These are phyloP conservation scores for Hermodice carunculata DNA, from an alignment of 2,888 invertebrate species.

Conservation along the genomic window DNA sequence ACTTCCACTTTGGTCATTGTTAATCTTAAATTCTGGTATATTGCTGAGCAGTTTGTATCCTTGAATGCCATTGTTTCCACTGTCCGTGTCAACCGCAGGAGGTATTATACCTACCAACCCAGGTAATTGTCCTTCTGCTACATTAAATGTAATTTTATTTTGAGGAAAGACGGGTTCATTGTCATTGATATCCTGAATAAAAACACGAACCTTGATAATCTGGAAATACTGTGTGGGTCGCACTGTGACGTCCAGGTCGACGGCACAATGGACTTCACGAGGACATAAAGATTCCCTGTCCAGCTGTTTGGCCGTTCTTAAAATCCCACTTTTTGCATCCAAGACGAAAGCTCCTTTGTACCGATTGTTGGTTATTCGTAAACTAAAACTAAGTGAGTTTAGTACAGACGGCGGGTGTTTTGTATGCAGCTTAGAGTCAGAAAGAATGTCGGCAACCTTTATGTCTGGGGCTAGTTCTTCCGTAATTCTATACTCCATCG, in stretches of 20 bases:
- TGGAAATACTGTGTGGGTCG: constrained; percentile 70
- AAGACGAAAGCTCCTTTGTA: too few relatives aligned
- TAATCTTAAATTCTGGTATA: constrained; percentile 11
- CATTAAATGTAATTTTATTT: constrained; percentile 16
- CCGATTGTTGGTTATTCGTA: too few relatives aligned
- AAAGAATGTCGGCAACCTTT: too few relatives aligned
- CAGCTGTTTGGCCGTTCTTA: constrained; percentile 3
- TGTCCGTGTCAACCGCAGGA: constrained; percentile 82
- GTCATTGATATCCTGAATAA: constrained; percentile 51
- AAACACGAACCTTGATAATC: constrained; percentile 69
- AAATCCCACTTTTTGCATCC: too few relatives aligned
- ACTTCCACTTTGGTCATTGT: too few relatives aligned
- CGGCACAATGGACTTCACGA: neutral
- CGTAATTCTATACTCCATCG: too few relatives aligned
- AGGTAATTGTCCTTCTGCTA: constrained; percentile 38
- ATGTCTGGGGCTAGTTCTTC: too few relatives aligned
- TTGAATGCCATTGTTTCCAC: constrained; percentile 87
- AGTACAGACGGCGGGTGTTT: too few relatives aligned
- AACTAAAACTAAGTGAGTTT: too few relatives aligned
- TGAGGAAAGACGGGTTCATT: constrained; percentile 46
- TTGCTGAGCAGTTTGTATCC: constrained; percentile 33
- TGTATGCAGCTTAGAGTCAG: too few relatives aligned
- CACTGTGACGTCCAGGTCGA: constrained; percentile 22
- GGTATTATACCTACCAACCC: constrained; percentile 38
- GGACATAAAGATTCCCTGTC: constrained; percentile 30